A percentile compares a stretch with the other conserved stretches of the same genome.
These are phyloP conservation scores for Echinometra lucunter DNA, from an alignment of 53 echinoderm and acorn worm species.

Conservation along the genomic window DNA sequence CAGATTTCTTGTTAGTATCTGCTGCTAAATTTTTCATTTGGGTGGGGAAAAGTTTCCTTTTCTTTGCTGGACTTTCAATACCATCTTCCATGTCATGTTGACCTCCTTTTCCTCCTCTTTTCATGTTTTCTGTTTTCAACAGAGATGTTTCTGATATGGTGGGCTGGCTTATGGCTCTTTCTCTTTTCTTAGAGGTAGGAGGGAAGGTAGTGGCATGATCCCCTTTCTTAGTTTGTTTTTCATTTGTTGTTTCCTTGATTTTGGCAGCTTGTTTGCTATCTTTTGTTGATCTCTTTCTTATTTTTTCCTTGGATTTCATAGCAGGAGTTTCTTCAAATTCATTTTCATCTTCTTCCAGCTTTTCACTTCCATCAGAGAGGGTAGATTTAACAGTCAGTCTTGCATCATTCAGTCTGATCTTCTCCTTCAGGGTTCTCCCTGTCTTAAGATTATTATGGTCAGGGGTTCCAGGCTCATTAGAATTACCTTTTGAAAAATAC, in stretches of 20 bases:
- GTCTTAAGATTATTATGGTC: neutral
- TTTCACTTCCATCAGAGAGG: neutral
- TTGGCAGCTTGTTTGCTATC: neutral
- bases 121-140: neutral
- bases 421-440: neutral
- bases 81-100: neutral
- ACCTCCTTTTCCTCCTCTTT: neutral
- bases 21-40: neutral
- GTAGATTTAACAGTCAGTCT: neutral
- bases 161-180: neutral
- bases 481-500: neutral
- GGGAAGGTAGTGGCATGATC: neutral
- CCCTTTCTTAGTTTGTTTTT: constrained; percentile 5
- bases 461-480: neutral
- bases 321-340: constrained; percentile 50
- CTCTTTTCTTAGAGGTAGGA: constrained; percentile 29
- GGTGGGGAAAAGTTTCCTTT: neutral
- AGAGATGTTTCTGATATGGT: neutral
- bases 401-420: neutral
- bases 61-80: neutral
- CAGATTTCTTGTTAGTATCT: neutral
- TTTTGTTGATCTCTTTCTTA: neutral
- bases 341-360: neutral
- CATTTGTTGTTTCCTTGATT: neutral
- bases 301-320: neutral